Conservation (phyloP, 2,797 vertebrate species). For the Thripadectes ignobilis region DNA sequence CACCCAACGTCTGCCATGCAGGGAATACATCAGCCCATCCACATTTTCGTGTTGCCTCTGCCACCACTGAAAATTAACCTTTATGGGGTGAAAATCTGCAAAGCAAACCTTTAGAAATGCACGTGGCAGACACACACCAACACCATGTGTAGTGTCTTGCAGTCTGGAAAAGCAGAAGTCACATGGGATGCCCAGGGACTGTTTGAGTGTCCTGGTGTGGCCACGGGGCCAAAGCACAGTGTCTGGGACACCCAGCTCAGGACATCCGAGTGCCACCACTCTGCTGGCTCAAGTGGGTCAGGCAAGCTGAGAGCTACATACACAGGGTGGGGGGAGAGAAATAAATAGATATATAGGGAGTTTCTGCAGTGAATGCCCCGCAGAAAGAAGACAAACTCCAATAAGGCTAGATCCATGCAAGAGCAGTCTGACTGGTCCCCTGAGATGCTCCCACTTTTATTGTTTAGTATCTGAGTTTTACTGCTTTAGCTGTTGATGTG, state of each 20-base stretch:
- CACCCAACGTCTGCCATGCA: rapidly evolving
- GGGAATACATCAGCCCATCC: background rate
- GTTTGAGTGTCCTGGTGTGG: background rate
- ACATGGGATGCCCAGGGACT: background rate
- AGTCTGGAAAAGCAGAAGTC: background rate
- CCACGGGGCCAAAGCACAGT: background rate
- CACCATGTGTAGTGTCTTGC: background rate
- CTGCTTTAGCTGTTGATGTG: background rate
- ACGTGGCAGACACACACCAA: background rate
- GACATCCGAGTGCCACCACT: rapidly evolving
- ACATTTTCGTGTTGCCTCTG: background rate
- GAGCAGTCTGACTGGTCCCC: background rate
- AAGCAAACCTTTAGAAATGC: background rate
- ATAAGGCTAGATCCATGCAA: background rate
- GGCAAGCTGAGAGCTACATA: background rate
- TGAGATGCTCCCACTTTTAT: background rate
- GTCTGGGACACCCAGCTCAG: background rate
- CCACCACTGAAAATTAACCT: background rate
- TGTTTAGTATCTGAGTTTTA: background rate
- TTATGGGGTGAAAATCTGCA: background rate
- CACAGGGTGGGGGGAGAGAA: too few species aligned
- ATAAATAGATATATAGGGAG: rapidly evolving
- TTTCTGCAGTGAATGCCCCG: background rate
- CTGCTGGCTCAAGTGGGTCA: background rate
- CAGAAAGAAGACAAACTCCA: background rate